A percentile compares a stretch with the other conserved stretches of the same genome.
phyloP scores from a whole-genome alignment of 2,113 vertebrate species.

The Plectropomus leopardus region DNA sequence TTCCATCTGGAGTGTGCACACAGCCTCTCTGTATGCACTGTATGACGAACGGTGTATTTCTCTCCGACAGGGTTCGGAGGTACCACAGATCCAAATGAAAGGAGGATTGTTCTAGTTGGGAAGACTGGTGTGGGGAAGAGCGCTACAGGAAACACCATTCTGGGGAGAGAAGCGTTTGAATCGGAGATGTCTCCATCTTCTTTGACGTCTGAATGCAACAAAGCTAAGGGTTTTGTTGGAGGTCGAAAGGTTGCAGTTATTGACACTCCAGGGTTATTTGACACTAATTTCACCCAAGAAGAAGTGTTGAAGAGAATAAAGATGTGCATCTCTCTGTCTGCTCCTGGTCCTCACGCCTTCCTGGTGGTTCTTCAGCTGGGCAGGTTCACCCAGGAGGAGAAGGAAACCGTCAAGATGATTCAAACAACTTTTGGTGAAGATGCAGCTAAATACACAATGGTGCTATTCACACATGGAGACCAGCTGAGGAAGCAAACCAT shows the following conservation, averaged over 20 bases:
- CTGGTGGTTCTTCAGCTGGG: constrained; percentile 69
- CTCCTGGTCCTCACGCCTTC: constrained; percentile 77
- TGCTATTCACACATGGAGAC: constrained; percentile 79
- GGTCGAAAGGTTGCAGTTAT: constrained; percentile 58
- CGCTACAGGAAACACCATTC: constrained; percentile 71
- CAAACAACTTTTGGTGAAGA: constrained; percentile 60
- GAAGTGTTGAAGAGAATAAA: constrained; percentile 55
- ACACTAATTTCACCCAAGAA: constrained; percentile 44
- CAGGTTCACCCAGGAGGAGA: constrained; percentile 64
- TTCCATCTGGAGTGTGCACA: background rate
- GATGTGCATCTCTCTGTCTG: constrained; percentile 56
- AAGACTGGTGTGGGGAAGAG: constrained; percentile 78
- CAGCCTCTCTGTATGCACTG: background rate
- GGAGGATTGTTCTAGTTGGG: constrained; percentile 70
- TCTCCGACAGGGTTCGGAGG: constrained; percentile 48
- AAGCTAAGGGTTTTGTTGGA: background rate
- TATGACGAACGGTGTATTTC: constrained; percentile 43
- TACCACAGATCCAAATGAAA: constrained; percentile 14
- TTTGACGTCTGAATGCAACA: constrained; percentile 45
- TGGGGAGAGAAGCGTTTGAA: constrained; percentile 65
- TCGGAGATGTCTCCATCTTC: background rate
- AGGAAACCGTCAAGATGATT: constrained; percentile 47
- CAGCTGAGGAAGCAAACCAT: constrained; percentile 44
- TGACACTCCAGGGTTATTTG: constrained; percentile 81
- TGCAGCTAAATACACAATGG: constrained; percentile 61